A percentile compares a stretch with the other conserved stretches of the same genome.
Evolutionary conservation across 2,888 invertebrate species (phyloP).

Genomic region (Cerceris ruficornis): DNA sequence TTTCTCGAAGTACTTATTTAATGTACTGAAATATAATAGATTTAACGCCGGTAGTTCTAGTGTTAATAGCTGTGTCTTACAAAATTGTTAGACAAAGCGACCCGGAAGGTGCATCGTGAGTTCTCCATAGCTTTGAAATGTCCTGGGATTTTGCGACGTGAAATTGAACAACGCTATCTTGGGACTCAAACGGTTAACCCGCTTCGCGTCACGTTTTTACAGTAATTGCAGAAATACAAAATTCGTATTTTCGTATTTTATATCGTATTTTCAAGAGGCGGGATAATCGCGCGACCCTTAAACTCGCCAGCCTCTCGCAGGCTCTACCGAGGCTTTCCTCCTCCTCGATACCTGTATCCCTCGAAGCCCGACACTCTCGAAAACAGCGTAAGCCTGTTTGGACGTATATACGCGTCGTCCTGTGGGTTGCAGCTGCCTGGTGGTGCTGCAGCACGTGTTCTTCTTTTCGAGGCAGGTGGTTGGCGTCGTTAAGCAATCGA

Average conservation of each 20-base stretch:
- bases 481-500: conserved; percentile 77
- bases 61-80: too few relatives aligned
- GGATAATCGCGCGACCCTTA: conserved; percentile 21
- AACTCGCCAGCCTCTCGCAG: background rate
- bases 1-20: too few relatives aligned
- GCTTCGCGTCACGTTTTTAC: too few relatives aligned
- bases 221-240: too few relatives aligned
- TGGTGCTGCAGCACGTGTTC: conserved; percentile 74
- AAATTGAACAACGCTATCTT: too few relatives aligned
- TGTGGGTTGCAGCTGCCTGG: conserved; percentile 64
- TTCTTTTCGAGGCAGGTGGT: conserved; percentile 77
- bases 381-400: conserved; percentile 42
- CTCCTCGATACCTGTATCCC: conserved; percentile 37
- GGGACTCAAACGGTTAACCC: too few relatives aligned
- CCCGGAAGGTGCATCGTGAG: too few relatives aligned
- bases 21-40: too few relatives aligned
- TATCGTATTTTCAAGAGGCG: conserved; percentile 13
- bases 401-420: conserved; percentile 42
- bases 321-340: background rate
- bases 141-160: too few relatives aligned
- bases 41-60: too few relatives aligned
- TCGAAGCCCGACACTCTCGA: conserved; percentile 45
- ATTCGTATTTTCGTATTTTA: conserved; percentile 37
- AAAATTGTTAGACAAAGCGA: too few relatives aligned
- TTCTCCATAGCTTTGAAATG: too few relatives aligned